These are phyloP conservation scores for Propsilocerus akamusi DNA, from an alignment of 1,140 invertebrate species.

Conservation along the genomic window DNA sequence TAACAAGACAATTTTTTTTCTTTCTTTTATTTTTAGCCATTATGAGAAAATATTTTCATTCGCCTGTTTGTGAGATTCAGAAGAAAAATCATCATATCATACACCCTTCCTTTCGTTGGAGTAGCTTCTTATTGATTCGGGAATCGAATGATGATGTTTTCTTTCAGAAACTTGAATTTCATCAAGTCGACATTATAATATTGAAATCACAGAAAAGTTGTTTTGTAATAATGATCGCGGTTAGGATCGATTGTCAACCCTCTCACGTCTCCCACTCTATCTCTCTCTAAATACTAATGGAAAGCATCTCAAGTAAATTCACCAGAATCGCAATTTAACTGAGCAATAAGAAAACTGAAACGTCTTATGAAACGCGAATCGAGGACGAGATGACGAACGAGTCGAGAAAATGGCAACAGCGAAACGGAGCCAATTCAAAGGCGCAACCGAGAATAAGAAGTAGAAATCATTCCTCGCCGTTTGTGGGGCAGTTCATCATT, in stretches of 20 bases:
- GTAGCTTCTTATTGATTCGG: too few species aligned
- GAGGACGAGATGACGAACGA: background rate
- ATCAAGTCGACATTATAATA: too few species aligned
- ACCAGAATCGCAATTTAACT: too few species aligned
- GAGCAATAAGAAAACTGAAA: constrained; percentile 2
- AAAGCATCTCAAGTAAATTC: too few species aligned
- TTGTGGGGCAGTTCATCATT: too few species aligned
- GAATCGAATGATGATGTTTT: too few species aligned
- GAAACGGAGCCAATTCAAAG: background rate
- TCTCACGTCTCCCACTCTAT: background rate
- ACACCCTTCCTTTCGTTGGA: background rate
- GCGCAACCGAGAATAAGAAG: constrained; percentile 1
- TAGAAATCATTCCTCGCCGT: constrained; percentile 1
- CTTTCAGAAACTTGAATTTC: too few species aligned
- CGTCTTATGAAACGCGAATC: background rate
- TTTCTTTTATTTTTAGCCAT: constrained; percentile 4
- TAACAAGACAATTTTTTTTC: constrained; percentile 3
- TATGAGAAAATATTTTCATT: background rate
- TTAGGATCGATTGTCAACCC: background rate
- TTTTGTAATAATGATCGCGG: too few species aligned
- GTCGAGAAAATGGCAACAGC: background rate
- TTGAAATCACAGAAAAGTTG: too few species aligned
- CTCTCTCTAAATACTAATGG: background rate
- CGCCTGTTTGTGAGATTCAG: background rate
- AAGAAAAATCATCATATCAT: constrained; percentile 2